Conservation (phyloP, 1,140 invertebrate genomes). For the Caenorhabditis briggsae region DNA sequence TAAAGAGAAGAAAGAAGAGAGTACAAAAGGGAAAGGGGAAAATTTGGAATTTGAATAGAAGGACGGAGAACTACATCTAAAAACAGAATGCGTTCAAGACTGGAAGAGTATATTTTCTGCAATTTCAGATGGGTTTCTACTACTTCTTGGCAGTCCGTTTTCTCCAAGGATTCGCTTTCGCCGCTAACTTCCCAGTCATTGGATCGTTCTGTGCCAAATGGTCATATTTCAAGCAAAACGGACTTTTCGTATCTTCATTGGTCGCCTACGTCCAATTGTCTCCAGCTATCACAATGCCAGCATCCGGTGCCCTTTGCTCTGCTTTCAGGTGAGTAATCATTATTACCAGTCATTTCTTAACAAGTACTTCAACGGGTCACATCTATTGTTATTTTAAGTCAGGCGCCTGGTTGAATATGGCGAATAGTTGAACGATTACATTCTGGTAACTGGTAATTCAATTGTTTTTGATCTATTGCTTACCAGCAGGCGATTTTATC, state of each 20-base stretch:
- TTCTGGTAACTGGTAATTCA: not conserved
- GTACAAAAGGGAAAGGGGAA: not conserved
- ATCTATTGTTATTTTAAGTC: constrained; percentile 1
- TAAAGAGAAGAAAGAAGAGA: not conserved
- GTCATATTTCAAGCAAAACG: constrained; percentile 72
- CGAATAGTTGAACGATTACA: constrained; percentile 28
- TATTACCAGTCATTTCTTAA: not conserved
- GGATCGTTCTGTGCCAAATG: constrained; percentile 70
- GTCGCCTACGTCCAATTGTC: constrained; percentile 72
- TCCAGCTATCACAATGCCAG: constrained; percentile 74
- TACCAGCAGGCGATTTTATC: not conserved
- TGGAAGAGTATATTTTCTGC: not conserved
- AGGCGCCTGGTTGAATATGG: not conserved
- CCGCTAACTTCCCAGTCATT: constrained; percentile 72
- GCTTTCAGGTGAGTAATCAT: constrained; percentile 46
- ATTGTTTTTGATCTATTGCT: constrained; percentile 26
- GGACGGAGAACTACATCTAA: too few relatives aligned
- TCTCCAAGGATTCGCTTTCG: constrained; percentile 71
- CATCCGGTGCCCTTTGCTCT: constrained; percentile 66
- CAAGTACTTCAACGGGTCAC: not conserved
- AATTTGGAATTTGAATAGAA: not conserved
- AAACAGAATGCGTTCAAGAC: too few relatives aligned
- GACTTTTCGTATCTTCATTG: constrained; percentile 69
- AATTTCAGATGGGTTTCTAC: constrained; percentile 66
- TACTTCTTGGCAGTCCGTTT: constrained; percentile 64